Percentiles rank a stretch among this genome's conserved stretches.
phyloP scores from a whole-genome alignment of 92 coral and sea anemone genomes.

The Chrysogorgia sp. region DNA sequence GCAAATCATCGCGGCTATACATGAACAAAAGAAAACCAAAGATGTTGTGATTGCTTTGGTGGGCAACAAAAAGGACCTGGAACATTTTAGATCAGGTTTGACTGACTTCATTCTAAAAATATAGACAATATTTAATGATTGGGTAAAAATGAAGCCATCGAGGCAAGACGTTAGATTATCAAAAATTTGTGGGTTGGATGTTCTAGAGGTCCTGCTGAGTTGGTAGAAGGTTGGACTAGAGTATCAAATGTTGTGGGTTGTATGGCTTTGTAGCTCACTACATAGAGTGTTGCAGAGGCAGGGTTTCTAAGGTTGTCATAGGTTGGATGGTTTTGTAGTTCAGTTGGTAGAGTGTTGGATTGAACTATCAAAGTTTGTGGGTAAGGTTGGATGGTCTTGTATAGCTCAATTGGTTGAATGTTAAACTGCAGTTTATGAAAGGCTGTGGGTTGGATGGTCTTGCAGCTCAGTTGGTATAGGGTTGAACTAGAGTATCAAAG shows the following conservation, averaged over 20 bases:
- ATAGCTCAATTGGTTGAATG: conserved; percentile 7
- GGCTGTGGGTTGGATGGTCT: not conserved
- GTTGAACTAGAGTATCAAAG: no score
- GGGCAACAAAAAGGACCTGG: conserved; percentile 89
- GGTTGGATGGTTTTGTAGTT: not conserved
- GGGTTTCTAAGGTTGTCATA: not conserved
- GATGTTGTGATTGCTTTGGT: conserved; percentile 92
- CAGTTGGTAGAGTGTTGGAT: conserved; percentile 5
- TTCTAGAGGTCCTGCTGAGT: no score
- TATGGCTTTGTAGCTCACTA: not conserved
- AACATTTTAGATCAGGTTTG: conserved; percentile 90
- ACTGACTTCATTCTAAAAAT: no score
- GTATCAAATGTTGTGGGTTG: not conserved
- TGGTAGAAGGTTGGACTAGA: no score
- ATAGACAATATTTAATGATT: no score
- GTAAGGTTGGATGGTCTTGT: conserved; percentile 4
- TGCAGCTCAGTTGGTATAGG: no score
- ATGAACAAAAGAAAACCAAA: conserved; percentile 89
- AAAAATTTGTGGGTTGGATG: no score
- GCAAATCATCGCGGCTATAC: conserved; percentile 81
- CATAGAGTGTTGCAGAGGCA: not conserved
- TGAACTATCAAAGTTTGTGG: not conserved
- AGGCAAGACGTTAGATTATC: no score
- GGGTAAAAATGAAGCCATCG: no score
- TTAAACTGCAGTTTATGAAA: not conserved